Percentiles rank a stretch among this genome's conserved stretches.
These are phyloP conservation scores for Oncorhynchus mykiss DNA, from an alignment of 2,113 vertebrate species.

Conservation along the genomic window DNA sequence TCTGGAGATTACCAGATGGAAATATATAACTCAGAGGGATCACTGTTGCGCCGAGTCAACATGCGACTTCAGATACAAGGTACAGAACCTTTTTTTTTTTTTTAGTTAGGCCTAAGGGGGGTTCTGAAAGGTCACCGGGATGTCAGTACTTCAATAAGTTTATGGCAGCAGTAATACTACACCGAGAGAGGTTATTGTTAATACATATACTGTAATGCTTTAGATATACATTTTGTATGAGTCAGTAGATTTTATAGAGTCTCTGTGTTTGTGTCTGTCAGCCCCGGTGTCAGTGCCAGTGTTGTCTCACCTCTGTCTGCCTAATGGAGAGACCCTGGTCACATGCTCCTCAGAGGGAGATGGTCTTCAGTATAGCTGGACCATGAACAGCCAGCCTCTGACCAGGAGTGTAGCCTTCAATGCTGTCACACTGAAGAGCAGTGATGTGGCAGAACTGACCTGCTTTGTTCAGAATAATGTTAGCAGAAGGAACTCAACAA, in stretches of 20 bases:
- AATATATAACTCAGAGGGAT: not conserved
- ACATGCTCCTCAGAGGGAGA: constrained; percentile 45
- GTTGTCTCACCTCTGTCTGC: constrained; percentile 40
- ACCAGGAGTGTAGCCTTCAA: not conserved
- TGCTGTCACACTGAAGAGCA: constrained; percentile 1
- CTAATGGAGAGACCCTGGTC: constrained; percentile 28
- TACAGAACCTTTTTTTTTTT: constrained; percentile 2
- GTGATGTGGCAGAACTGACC: constrained; percentile 21
- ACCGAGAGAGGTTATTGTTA: too few species aligned
- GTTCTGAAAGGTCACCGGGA: not conserved
- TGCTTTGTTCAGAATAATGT: constrained; percentile 39
- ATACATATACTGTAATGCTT: not conserved
- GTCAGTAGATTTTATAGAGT: not conserved
- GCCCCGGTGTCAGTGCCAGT: constrained; percentile 34
- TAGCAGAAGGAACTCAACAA: constrained; percentile 7
- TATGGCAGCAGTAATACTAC: too few species aligned
- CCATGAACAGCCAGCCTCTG: not conserved
- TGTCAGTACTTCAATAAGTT: too few species aligned
- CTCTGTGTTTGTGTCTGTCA: constrained; percentile 8
- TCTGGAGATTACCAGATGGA: constrained; percentile 34
- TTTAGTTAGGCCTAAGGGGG: not conserved
- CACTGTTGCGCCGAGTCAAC: fast-evolving
- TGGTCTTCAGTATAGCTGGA: not conserved
- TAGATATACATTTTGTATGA: not conserved
- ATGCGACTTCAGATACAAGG: constrained; percentile 38